Conservation (phyloP, 2,113 vertebrate species). For the Martes martes region DNA sequence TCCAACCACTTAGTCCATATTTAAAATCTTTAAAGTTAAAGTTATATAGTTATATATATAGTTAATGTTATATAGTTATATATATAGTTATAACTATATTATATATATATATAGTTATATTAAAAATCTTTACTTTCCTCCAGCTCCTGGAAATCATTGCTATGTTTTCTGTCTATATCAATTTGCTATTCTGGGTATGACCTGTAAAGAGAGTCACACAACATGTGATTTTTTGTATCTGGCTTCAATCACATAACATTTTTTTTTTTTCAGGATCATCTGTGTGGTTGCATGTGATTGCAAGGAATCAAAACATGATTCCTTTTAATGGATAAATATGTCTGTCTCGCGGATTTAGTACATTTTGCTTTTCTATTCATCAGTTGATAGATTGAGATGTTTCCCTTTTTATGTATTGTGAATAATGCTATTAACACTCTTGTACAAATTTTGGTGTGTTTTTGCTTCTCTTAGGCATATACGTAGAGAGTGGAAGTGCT, state of each 20-base stretch:
- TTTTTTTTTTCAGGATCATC: not conserved
- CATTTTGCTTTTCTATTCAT: not conserved
- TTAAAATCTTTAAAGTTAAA: too few species aligned
- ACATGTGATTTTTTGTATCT: not conserved
- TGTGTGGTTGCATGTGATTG: not conserved
- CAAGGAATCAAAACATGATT: not conserved
- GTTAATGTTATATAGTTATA: too few species aligned
- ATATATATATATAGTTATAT: too few species aligned
- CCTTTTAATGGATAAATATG: not conserved
- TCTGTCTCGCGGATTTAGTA: not conserved
- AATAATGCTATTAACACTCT: not conserved
- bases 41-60: too few species aligned
- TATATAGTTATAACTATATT: too few species aligned
- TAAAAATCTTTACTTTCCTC: not conserved
- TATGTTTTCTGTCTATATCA: not conserved
- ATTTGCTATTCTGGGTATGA: not conserved
- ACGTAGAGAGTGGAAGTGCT: not conserved
- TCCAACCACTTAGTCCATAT: not conserved
- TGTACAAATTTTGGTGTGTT: not conserved
- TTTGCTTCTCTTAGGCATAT: not conserved
- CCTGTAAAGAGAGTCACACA: not conserved
- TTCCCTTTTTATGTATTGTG: not conserved
- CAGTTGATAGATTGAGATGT: not conserved
- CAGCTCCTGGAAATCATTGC: not conserved
- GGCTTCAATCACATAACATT: not conserved